Percentiles rank a stretch among this genome's conserved stretches.
phyloP scores from a whole-genome alignment of 2,797 vertebrate genomes.

The Sciurus vulgaris region DNA sequence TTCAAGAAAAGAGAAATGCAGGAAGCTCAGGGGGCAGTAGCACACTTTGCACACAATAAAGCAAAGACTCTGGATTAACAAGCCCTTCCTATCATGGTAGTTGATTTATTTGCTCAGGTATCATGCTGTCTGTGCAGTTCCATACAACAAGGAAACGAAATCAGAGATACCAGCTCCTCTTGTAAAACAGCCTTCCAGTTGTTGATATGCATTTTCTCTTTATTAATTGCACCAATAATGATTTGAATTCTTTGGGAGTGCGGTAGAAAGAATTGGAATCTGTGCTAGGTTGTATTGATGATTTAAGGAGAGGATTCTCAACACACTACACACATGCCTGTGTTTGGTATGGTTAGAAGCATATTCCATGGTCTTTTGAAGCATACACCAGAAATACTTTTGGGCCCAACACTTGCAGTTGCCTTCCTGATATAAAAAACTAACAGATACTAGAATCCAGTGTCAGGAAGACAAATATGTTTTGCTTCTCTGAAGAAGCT shows the following conservation, averaged over 20 bases:
- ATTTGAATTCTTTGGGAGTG: slow-evolving; percentile 76
- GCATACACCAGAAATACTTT: slow-evolving; percentile 80
- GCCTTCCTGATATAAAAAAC: slow-evolving; percentile 88
- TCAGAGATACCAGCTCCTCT: slow-evolving; percentile 86
- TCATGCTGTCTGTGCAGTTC: slow-evolving; percentile 85
- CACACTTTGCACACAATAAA: slow-evolving; percentile 89
- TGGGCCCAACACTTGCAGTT: slow-evolving; percentile 88
- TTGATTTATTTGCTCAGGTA: slow-evolving; percentile 91
- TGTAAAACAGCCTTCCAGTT: slow-evolving; percentile 82
- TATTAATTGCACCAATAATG: slow-evolving; percentile 62
- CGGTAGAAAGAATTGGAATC: slow-evolving; percentile 79
- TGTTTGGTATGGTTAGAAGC: slow-evolving; percentile 70
- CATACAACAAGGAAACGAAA: slow-evolving; percentile 81
- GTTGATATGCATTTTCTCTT: slow-evolving; percentile 74
- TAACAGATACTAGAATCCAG: slow-evolving; percentile 78
- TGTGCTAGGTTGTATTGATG: slow-evolving; percentile 75
- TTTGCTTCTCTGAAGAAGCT: slow-evolving; percentile 91
- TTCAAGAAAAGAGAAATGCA: slow-evolving; percentile 82
- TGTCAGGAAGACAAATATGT: slow-evolving; percentile 87
- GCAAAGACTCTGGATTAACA: slow-evolving; percentile 84
- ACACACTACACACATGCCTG: slow-evolving; percentile 57
- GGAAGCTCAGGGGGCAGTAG: slow-evolving; percentile 87
- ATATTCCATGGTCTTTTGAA: slow-evolving; percentile 63
- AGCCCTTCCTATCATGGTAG: slow-evolving; percentile 84
- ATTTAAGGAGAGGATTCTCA: slow-evolving; percentile 69